Conservation (phyloP, 2,888 invertebrate genomes). For the Volucella inanis region DNA sequence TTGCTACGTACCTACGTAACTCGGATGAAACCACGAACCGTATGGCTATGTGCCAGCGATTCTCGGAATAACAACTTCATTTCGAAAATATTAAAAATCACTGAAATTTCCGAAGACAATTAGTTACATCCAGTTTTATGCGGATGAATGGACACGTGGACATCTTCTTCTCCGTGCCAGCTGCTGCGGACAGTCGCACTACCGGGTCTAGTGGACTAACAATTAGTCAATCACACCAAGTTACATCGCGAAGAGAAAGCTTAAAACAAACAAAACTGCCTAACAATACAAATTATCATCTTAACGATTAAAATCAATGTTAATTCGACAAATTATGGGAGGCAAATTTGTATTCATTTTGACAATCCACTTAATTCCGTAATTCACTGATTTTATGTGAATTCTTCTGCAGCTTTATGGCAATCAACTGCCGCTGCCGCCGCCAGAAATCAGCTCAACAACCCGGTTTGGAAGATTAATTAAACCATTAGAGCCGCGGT, state of each 20-base stretch:
- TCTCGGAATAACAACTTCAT: too few species aligned
- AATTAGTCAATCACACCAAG: too few species aligned
- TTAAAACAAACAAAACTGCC: not conserved
- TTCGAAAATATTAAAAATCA: too few species aligned
- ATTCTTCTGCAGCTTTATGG: slow-evolving; percentile 47
- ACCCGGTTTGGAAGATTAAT: slow-evolving; percentile 31
- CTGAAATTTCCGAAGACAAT: too few species aligned
- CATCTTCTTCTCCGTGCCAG: too few species aligned
- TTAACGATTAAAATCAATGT: slow-evolving; percentile 40
- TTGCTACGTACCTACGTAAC: too few species aligned
- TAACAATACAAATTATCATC: slow-evolving; percentile 34
- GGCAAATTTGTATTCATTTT: slow-evolving; percentile 47
- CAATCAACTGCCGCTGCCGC: slow-evolving; percentile 17
- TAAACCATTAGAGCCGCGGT: slow-evolving; percentile 40
- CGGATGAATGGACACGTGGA: too few species aligned
- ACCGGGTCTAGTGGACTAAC: too few species aligned
- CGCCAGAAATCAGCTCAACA: not conserved
- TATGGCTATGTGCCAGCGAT: too few species aligned
- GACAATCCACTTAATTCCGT: slow-evolving; percentile 54
- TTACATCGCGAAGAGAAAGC: not conserved
- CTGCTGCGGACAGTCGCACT: too few species aligned
- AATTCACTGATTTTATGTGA: slow-evolving; percentile 63
- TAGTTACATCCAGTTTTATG: too few species aligned
- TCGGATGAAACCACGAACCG: too few species aligned
- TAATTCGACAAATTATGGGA: slow-evolving; percentile 49